Conservation (phyloP, 2,888 invertebrate genomes). For the Dicycla oo region DNA sequence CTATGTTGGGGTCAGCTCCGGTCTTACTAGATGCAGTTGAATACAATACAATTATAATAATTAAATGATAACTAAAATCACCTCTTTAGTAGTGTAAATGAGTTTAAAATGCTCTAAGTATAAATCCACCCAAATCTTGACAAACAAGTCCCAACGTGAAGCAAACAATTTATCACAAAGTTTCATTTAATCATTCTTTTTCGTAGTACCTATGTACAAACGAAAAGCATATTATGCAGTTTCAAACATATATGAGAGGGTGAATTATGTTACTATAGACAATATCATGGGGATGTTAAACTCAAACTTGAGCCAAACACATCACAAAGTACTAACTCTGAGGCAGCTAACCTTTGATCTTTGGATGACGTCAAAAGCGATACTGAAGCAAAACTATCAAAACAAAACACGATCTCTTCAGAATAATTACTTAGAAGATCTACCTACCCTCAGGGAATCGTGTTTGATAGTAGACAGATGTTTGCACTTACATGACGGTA, state of each 20-base stretch:
- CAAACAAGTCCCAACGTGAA: not conserved
- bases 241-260: not conserved
- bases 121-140: not conserved
- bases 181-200: not conserved
- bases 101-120: not conserved
- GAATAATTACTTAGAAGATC: slow-evolving; percentile 35
- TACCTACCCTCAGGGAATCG: slow-evolving; percentile 39
- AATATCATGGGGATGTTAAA: not conserved
- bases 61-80: not conserved
- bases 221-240: not conserved
- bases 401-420: slow-evolving; percentile 21
- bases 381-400: slow-evolving; percentile 23
- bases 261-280: not conserved
- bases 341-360: slow-evolving; percentile 6
- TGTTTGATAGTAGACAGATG: slow-evolving; percentile 52
- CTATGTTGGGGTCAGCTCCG: too few species aligned
- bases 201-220: not conserved
- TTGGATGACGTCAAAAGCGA: slow-evolving; percentile 22
- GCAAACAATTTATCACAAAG: not conserved
- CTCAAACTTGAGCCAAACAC: not conserved
- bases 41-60: not conserved
- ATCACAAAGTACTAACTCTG: not conserved
- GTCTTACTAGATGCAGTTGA: too few species aligned
- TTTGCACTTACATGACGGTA: slow-evolving; percentile 37
- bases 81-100: not conserved